Evolutionary conservation across 2,888 invertebrate species (phyloP).

Genomic region (Dorcus hopei): DNA sequence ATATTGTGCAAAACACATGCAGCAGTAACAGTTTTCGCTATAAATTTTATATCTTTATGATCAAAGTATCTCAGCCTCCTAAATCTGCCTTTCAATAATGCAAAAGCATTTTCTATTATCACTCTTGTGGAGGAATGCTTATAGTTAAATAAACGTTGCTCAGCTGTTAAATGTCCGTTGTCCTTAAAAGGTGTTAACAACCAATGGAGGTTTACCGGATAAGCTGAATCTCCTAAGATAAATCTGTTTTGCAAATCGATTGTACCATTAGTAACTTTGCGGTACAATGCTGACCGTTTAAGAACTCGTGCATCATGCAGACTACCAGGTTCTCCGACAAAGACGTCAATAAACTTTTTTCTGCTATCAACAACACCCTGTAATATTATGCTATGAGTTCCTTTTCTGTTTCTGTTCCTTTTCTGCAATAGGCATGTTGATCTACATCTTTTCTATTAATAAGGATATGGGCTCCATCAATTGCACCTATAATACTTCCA

Average conservation of each 20-base stretch:
- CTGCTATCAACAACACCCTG: constrained; percentile 31
- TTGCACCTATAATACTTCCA: constrained; percentile 13
- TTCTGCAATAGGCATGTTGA: constrained; percentile 23
- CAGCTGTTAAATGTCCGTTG: constrained; percentile 28
- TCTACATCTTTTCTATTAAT: constrained; percentile 3
- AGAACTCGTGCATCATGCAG: constrained; percentile 30
- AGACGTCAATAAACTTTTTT: constrained; percentile 30
- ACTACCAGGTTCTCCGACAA: constrained; percentile 30
- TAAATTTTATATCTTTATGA: constrained; percentile 15
- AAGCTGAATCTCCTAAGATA: constrained; percentile 32
- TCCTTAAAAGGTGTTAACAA: constrained; percentile 34
- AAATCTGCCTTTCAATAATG: constrained; percentile 33
- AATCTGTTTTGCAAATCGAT: background rate
- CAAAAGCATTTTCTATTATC: constrained; percentile 34
- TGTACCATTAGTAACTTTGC: background rate
- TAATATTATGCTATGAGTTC: constrained; percentile 25
- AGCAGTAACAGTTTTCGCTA: constrained; percentile 23
- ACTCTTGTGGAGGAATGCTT: constrained; percentile 29
- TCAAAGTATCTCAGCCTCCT: constrained; percentile 29
- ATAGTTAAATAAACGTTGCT: constrained; percentile 33
- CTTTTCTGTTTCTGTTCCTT: too few species aligned
- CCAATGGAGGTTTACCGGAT: constrained; percentile 22
- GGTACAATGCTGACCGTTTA: constrained; percentile 21
- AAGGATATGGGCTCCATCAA: constrained; percentile 10
- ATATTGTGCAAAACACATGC: constrained; percentile 19